A percentile compares a stretch with the other conserved stretches of the same genome.
Evolutionary conservation across 2,888 invertebrate genomes (phyloP).

Genomic region (Dromius quadrimaculatus): DNA sequence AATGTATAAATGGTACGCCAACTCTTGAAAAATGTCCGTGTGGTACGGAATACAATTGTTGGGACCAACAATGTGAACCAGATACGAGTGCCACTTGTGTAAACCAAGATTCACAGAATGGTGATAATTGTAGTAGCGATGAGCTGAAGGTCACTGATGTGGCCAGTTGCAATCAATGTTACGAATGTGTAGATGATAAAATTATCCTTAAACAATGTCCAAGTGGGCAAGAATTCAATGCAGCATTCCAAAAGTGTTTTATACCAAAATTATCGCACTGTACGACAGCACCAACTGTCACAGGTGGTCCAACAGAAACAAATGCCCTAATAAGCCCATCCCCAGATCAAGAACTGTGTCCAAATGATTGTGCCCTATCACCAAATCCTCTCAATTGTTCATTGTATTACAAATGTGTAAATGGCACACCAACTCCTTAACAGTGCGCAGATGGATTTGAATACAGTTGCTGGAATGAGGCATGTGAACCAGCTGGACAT

Average conservation of each 20-base stretch:
- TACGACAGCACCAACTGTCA: too few species aligned
- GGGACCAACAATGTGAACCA: conserved; percentile 3
- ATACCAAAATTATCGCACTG: conserved; percentile 4
- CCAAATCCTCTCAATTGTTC: conserved; percentile 44
- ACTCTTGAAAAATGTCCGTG: not conserved
- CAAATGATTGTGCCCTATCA: not conserved
- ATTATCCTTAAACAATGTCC: not conserved
- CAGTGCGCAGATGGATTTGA: conserved; percentile 13
- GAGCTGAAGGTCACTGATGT: not conserved
- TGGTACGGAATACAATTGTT: conserved; percentile 13
- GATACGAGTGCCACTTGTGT: not conserved
- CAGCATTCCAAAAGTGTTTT: conserved; percentile 5
- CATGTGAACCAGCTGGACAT: conserved; percentile 14
- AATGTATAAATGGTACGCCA: conserved; percentile 25
- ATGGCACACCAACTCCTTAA: conserved; percentile 9
- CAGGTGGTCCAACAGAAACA: too few species aligned
- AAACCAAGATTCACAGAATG: not conserved
- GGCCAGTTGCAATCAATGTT: not conserved
- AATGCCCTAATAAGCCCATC: not conserved
- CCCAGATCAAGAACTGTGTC: not conserved
- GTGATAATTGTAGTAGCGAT: not conserved
- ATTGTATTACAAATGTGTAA: conserved; percentile 19
- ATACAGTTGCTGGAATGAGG: conserved; percentile 42
- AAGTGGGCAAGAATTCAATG: conserved; percentile 6
- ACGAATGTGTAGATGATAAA: conserved; percentile 1